Evolutionary conservation across 2,113 vertebrate genomes (phyloP).

Genomic region (Semicossyphus pulcher): DNA sequence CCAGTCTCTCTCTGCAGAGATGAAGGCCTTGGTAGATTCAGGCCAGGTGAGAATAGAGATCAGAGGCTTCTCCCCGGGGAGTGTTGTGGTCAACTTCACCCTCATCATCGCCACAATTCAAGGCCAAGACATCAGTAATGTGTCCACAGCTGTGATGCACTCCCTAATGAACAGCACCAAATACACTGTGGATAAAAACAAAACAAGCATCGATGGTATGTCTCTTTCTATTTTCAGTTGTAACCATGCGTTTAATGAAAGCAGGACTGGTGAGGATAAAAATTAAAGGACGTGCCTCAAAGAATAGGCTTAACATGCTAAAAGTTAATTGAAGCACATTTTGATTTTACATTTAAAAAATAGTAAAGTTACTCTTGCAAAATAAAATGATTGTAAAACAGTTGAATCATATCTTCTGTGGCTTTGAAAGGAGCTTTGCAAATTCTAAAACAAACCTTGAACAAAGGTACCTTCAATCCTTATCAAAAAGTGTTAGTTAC

Average conservation of each 20-base stretch:
- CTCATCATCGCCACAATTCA: constrained; percentile 73
- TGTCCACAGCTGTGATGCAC: constrained; percentile 69
- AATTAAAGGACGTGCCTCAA: too few relatives aligned
- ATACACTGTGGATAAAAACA: constrained; percentile 78
- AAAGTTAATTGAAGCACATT: too few relatives aligned
- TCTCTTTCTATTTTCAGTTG: not conserved
- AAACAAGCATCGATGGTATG: constrained; percentile 79
- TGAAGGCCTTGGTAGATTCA: constrained; percentile 75
- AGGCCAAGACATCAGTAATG: constrained; percentile 53
- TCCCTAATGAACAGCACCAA: constrained; percentile 80
- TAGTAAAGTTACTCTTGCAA: too few relatives aligned
- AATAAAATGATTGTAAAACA: too few relatives aligned
- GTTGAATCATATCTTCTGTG: too few relatives aligned
- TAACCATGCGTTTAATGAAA: not conserved
- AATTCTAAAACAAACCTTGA: not conserved
- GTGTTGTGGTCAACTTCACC: constrained; percentile 82
- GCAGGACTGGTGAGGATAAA: not conserved
- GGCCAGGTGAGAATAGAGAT: constrained; percentile 81
- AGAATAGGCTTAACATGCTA: too few relatives aligned
- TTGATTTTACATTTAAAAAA: not conserved
- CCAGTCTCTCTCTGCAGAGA: constrained; percentile 67
- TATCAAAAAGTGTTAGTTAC: too few relatives aligned
- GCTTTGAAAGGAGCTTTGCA: not conserved
- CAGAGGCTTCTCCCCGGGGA: constrained; percentile 78
- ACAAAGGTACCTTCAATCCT: too few relatives aligned